Conservation (phyloP, 2,888 invertebrate genomes). For the Julus scanicus region DNA sequence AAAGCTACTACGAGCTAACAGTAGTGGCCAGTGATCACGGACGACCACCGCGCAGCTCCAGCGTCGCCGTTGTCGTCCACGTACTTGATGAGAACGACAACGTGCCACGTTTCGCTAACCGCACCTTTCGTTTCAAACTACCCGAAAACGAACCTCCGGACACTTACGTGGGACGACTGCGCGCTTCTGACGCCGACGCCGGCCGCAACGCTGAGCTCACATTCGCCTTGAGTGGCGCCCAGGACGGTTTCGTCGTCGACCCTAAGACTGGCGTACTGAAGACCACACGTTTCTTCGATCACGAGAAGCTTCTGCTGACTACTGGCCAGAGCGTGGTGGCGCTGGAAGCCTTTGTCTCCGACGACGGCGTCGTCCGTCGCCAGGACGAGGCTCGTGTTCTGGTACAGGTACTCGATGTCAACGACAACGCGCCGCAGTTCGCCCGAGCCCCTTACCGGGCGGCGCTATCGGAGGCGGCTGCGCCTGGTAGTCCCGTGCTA, state of each 20-base stretch:
- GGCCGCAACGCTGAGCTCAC: constrained; percentile 91
- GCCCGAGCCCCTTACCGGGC: constrained; percentile 84
- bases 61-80: constrained; percentile 92
- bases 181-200: constrained; percentile 88
- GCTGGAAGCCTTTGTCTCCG: constrained; percentile 87
- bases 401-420: constrained; percentile 88
- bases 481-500: constrained; percentile 83
- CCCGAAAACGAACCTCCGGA: constrained; percentile 88
- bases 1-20: constrained; percentile 89
- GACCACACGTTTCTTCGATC: constrained; percentile 86
- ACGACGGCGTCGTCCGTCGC: constrained; percentile 78
- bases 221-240: constrained; percentile 71
- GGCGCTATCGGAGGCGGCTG: constrained; percentile 88
- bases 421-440: constrained; percentile 90
- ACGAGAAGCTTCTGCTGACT: constrained; percentile 82
- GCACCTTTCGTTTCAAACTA: constrained; percentile 89
- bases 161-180: constrained; percentile 90
- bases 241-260: constrained; percentile 87
- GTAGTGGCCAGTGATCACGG: constrained; percentile 87
- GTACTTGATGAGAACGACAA: constrained; percentile 97
- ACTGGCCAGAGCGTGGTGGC: constrained; percentile 83
- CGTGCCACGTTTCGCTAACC: constrained; percentile 89
- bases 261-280: constrained; percentile 90
- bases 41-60: constrained; percentile 76
- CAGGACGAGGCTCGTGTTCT: constrained; percentile 88